phyloP scores from a whole-genome alignment of 2,113 vertebrate genomes.

The Sardina pilchardus region DNA sequence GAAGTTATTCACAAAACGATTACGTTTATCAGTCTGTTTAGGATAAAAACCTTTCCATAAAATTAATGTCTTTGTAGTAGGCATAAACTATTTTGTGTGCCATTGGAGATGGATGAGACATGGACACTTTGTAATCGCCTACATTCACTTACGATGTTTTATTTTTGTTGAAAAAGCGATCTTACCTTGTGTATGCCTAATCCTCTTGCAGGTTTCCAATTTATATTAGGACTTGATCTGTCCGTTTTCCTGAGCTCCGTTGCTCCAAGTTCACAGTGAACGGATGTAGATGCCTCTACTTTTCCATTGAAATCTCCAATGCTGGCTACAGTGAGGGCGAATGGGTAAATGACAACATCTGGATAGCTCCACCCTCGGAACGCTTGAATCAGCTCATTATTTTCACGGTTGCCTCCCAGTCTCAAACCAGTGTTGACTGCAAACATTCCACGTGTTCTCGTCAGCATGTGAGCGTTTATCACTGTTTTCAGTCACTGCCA shows the following conservation, averaged over 20 bases:
- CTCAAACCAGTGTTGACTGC: neutral
- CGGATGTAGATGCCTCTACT: neutral
- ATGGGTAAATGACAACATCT: neutral
- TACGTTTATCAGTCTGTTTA: neutral
- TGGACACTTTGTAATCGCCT: neutral
- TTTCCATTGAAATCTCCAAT: neutral
- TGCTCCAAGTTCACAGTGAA: neutral
- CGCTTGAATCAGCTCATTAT: neutral
- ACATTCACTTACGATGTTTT: neutral
- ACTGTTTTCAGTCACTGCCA: neutral
- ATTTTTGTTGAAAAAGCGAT: neutral
- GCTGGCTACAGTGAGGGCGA: neutral
- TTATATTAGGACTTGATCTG: neutral
- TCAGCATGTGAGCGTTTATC: neutral
- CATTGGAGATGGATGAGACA: neutral
- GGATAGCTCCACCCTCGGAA: constrained; percentile 14
- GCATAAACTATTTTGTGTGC: neutral
- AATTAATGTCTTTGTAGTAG: neutral
- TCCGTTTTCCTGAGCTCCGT: neutral
- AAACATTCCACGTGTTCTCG: neutral
- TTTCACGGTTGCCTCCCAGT: neutral
- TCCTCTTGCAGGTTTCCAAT: neutral
- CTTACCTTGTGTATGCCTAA: neutral
- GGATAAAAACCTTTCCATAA: neutral
- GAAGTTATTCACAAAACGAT: neutral